Base-by-base conservation (phyloP, 1,140 invertebrate genomes). In the Mactra quadrangularis region DNA sequence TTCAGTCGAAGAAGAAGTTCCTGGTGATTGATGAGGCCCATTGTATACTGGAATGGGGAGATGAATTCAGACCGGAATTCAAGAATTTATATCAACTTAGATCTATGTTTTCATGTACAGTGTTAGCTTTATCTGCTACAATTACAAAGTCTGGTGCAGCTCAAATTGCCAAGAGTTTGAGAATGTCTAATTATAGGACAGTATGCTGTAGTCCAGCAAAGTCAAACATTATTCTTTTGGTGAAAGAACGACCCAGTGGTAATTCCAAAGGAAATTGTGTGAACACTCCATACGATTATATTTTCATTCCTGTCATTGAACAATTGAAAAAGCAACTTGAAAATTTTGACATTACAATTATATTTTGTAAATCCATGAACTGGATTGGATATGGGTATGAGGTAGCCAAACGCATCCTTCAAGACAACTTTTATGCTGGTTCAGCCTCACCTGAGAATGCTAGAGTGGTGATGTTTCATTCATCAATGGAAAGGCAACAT, bases 401-500 rank as follows among this genome's bases (percentile, higher is more conserved):
- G 35, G 13, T 59, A 53, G 71, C 55, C 50, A 75, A 53, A 55
- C 25, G 59, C 22, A 59, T 75, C 17, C 71, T 75, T 15, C 19
- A 27, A 19, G 33, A 75, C 25, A 19, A 75, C 15, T 75, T 75
- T 33, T 75, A 75, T 60, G n/a, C 13, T 22, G 71, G 71, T 59
- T 52, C 57, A 22, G 1, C 31, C 13, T 19, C 9, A 25, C 52
- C 55, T 31, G 71, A 57, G 22, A 57, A 75, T 55, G 50, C 55
- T 7, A 57, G 55, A 35, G 71, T 75, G n/a, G 71, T 75, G 19
- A 75, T 75, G 71, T 75, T 75, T 35, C 71, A 75, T 47, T 75
- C 53, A 3, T 75, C 55, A 38, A 75, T 75, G 53, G 71, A 75
- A 55, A 55, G 35, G 22, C 22, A 50, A 19, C 25, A 25, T 41